Percentiles rank a stretch among this genome's conserved stretches.
These are phyloP conservation scores for Dastarcus helophoroides DNA, from an alignment of 2,888 invertebrate genomes.

Conservation along the genomic window DNA sequence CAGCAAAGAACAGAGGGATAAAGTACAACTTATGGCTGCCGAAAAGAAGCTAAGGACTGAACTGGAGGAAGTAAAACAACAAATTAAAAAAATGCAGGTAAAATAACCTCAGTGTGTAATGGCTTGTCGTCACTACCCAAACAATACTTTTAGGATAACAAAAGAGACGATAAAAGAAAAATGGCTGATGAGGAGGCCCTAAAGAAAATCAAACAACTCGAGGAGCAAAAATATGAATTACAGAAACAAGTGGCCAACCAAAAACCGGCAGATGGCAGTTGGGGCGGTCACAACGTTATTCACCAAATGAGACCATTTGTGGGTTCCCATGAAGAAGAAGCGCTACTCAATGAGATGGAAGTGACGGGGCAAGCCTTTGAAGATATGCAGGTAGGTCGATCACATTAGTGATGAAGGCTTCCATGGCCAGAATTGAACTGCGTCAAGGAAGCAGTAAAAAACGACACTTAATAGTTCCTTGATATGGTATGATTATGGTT, in stretches of 20 bases:
- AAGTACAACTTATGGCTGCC: slow-evolving; percentile 90
- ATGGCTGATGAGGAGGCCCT: slow-evolving; percentile 90
- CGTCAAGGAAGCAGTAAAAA: too few species aligned
- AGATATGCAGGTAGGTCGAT: slow-evolving; percentile 79
- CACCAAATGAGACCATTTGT: slow-evolving; percentile 58
- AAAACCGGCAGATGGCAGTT: slow-evolving; percentile 53
- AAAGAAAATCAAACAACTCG: slow-evolving; percentile 85
- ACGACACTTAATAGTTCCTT: too few species aligned
- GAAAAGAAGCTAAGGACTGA: slow-evolving; percentile 86
- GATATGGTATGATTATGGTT: too few species aligned
- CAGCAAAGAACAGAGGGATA: slow-evolving; percentile 90
- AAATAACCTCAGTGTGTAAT: slow-evolving; percentile 8
- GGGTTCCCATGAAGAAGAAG: slow-evolving; percentile 84
- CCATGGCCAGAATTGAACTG: too few species aligned
- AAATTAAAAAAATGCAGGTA: slow-evolving; percentile 76
- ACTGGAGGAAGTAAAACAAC: slow-evolving; percentile 76
- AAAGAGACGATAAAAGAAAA: slow-evolving; percentile 81
- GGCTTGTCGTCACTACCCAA: too few species aligned
- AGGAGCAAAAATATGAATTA: slow-evolving; percentile 85
- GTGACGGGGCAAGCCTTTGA: slow-evolving; percentile 98
- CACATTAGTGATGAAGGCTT: too few species aligned
- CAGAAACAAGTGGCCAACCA: slow-evolving; percentile 84
- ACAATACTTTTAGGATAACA: slow-evolving; percentile 55
- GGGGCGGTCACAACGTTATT: slow-evolving; percentile 35
- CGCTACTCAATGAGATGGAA: slow-evolving; percentile 95